phyloP scores from a whole-genome alignment of 2,113 vertebrate species.

The Plestiodon gilberti region DNA sequence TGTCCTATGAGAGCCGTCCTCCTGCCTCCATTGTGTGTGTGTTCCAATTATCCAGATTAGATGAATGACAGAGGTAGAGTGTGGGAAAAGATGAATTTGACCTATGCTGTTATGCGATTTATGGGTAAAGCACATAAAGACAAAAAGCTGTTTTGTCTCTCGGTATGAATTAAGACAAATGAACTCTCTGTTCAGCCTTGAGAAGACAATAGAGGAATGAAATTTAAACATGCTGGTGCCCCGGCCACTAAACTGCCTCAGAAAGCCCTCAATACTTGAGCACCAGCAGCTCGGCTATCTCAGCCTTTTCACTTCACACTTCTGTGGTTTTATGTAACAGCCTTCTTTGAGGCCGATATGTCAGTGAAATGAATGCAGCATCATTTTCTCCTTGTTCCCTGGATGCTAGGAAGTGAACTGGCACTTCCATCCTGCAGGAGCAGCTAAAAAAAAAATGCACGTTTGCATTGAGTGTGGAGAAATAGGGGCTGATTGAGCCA shows the following conservation, averaged over 20 bases:
- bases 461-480: background rate
- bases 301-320: background rate
- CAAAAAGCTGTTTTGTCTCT: constrained; percentile 32
- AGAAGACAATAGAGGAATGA: constrained; percentile 1
- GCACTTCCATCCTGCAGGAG: background rate
- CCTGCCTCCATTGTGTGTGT: background rate
- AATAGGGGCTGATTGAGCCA: background rate
- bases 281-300: background rate
- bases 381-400: background rate
- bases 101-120: background rate
- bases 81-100: constrained; percentile 37
- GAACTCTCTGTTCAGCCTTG: constrained; percentile 20
- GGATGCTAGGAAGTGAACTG: no score
- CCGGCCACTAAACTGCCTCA: background rate
- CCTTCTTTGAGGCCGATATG: background rate
- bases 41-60: constrained; percentile 12
- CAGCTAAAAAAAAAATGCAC: no score
- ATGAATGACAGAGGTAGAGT: background rate
- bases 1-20: background rate
- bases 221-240: background rate
- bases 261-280: background rate
- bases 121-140: constrained; percentile 20
- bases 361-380: background rate
- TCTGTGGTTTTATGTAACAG: background rate
- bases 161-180: constrained; percentile 28